phyloP scores from a whole-genome alignment of 2,113 vertebrate species.

The Ibidorhyncha struthersii region DNA sequence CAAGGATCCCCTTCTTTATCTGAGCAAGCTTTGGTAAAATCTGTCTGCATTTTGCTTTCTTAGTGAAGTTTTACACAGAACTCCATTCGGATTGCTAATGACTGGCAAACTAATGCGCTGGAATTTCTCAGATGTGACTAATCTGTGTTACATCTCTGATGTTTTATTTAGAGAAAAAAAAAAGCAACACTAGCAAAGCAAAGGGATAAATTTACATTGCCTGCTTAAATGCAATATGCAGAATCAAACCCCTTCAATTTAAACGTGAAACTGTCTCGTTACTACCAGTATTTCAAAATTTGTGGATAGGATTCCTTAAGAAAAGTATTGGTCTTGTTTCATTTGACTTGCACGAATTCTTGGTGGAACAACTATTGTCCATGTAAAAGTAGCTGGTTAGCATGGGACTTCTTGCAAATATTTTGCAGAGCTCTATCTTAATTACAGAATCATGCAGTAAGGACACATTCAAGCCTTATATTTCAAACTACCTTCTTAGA shows the following conservation, averaged over 20 bases:
- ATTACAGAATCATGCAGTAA: not conserved
- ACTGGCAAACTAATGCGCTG: not conserved
- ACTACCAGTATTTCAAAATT: not conserved
- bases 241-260: not conserved
- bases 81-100: not conserved
- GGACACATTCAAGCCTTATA: not conserved
- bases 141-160: not conserved
- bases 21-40: conserved; percentile 17
- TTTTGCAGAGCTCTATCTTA: not conserved
- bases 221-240: not conserved
- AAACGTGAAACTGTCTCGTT: not conserved
- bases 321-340: not conserved
- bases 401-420: not conserved
- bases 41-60: not conserved
- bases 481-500: not conserved
- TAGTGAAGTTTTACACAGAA: not conserved
- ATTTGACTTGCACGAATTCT: not conserved
- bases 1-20: conserved; percentile 12
- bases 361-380: not conserved
- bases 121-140: not conserved
- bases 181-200: not conserved
- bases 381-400: not conserved
- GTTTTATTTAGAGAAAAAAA: not conserved
- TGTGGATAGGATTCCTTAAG: not conserved
- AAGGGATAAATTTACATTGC: not conserved